Percentiles rank a stretch among this genome's conserved stretches.
phyloP scores from a whole-genome alignment of 2,888 invertebrate species.

The Blastobasis adustella region DNA sequence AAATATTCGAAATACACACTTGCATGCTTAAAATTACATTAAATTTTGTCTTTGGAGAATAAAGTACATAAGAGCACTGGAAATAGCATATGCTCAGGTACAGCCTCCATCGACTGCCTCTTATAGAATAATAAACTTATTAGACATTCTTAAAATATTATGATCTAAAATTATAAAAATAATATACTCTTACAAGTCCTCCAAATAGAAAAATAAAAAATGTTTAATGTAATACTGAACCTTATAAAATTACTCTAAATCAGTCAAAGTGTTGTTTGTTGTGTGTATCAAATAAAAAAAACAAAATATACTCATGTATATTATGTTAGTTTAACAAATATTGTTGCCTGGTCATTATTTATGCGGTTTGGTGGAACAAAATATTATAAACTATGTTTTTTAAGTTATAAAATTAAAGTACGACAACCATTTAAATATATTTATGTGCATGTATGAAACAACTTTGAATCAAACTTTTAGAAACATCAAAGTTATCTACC shows the following conservation, averaged over 20 bases:
- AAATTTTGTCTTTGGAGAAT: conserved; percentile 46
- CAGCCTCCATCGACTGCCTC: conserved; percentile 39
- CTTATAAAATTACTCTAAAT: conserved; percentile 62
- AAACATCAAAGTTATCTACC: conserved; percentile 2
- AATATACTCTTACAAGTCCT: conserved; percentile 56
- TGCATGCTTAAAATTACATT: conserved; percentile 22
- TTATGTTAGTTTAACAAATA: conserved; percentile 23
- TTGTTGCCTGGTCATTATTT: conserved; percentile 18
- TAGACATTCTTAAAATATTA: conserved; percentile 37
- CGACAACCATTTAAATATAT: conserved; percentile 47
- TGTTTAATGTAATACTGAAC: conserved; percentile 66
- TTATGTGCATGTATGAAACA: conserved; percentile 19
- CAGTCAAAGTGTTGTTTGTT: conserved; percentile 57
- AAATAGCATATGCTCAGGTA: conserved; percentile 34
- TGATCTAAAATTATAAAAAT: conserved; percentile 57
- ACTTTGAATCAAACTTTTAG: not conserved
- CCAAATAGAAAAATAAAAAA: conserved; percentile 63
- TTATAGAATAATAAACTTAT: conserved; percentile 28
- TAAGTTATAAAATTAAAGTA: conserved; percentile 35
- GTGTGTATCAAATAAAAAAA: conserved; percentile 30
- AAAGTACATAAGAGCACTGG: conserved; percentile 40
- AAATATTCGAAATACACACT: conserved; percentile 36
- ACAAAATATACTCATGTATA: conserved; percentile 29
- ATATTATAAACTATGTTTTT: conserved; percentile 21
- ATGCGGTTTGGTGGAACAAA: conserved; percentile 36